Base-by-base conservation (phyloP, 1,140 invertebrate species). In the Dufourea novaeangliae region DNA sequence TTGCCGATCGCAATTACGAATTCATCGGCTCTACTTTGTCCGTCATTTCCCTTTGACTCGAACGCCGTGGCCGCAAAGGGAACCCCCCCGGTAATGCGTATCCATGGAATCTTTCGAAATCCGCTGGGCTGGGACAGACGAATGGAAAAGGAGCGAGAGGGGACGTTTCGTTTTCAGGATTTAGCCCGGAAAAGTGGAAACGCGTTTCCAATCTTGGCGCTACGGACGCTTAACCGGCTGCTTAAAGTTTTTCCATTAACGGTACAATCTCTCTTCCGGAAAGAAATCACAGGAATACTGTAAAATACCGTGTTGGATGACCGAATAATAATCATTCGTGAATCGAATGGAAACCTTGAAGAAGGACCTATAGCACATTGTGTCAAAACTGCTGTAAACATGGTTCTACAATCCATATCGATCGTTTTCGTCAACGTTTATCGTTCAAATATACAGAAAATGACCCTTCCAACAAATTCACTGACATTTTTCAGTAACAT, bases 1-100 rank as follows among this genome's bases (percentile, higher is more conserved):
- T 68, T 57, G 32, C 14, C 27, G 22, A 34, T 54, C 56, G 63
- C 52, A 39, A 66, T 80, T 84, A 84, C 83, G 39, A 72, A 68
- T 56, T 80, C 84, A 59, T 17, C 22, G 44, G 68, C 29, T 71
- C 52, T 54, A 54, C 78, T 80, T 84, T 73, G 82, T 64, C 75
- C 50, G 78, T 52, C 62, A 56, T 46, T 17, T 20, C 56, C 34
- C 82, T 84, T 84, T 84, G 83, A 84, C 75, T 72, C 59, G 29
- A 20, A 22, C 34, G 17, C 22, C 39, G 22, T 20, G 25, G 54
- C 27, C 41, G 32, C 67, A 63, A 46, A 63, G 59, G 41, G 64
- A 34, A 25, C 50, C 64, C 59, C 44, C 46, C 37, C 41, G 46
- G 52, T 72, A 82, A 83, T 72, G 57, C 68, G 68, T 78, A 72